Evolutionary conservation across 1,140 invertebrate genomes (phyloP).

Genomic region (Eueides isabella): DNA sequence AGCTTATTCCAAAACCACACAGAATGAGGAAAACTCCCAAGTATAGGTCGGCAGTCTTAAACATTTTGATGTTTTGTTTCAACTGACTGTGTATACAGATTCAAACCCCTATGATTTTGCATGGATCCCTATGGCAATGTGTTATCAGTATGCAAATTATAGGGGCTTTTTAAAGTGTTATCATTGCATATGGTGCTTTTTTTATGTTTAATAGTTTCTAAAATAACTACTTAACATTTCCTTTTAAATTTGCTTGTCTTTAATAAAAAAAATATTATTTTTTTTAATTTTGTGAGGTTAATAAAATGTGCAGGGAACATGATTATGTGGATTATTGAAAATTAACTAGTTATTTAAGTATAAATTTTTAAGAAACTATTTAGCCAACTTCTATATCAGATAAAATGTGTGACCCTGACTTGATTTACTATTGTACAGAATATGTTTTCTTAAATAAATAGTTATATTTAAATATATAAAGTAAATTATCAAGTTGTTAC

Average conservation of each 20-base stretch:
- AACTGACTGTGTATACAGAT: slow-evolving; percentile 35
- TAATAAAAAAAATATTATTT: slow-evolving; percentile 5
- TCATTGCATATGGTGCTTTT: slow-evolving; percentile 20
- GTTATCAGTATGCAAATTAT: slow-evolving; percentile 75
- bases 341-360: too few relatives aligned
- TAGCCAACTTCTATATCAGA: too few relatives aligned
- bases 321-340: too few relatives aligned
- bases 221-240: background rate
- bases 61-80: slow-evolving; percentile 51
- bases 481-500: too few relatives aligned
- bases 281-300: too few relatives aligned
- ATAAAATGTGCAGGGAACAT: too few relatives aligned
- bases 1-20: slow-evolving; percentile 64
- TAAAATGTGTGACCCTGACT: too few relatives aligned
- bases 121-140: slow-evolving; percentile 46
- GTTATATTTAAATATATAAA: too few relatives aligned
- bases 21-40: slow-evolving; percentile 66
- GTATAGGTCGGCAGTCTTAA: slow-evolving; percentile 60
- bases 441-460: too few relatives aligned
- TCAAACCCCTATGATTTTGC: slow-evolving; percentile 58
- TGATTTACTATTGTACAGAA: too few relatives aligned
- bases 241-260: background rate
- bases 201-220: background rate
- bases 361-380: too few relatives aligned
- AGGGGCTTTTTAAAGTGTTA: slow-evolving; percentile 50